These are phyloP conservation scores for Naso thynnoides DNA, from an alignment of 2,797 vertebrate genomes.

Conservation along the genomic window DNA sequence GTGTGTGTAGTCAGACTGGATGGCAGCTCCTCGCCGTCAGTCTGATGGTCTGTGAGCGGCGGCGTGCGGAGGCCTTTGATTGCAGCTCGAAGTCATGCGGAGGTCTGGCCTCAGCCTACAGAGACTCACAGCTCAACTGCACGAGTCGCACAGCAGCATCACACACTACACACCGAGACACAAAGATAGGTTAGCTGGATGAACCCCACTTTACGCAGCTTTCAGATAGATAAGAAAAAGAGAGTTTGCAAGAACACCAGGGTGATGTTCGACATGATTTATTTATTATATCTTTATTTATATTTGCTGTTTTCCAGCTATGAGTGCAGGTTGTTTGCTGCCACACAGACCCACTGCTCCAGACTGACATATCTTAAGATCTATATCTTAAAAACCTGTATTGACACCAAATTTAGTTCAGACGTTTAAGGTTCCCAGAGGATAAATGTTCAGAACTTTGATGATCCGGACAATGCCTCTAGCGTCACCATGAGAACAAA, in stretches of 20 bases:
- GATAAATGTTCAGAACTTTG: background rate
- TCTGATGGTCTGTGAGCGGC: conserved; percentile 17
- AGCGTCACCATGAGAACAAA: background rate
- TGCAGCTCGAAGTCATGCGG: conserved; percentile 25
- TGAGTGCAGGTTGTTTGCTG: background rate
- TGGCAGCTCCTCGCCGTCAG: conserved; percentile 10
- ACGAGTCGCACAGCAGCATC: conserved; percentile 41
- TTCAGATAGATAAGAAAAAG: conserved; percentile 1
- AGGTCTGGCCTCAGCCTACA: conserved; percentile 21
- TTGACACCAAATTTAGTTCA: too few relatives aligned
- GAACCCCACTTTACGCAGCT: background rate
- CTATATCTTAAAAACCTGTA: too few relatives aligned
- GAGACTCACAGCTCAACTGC: conserved; percentile 40
- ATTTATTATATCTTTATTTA: background rate
- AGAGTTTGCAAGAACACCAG: background rate
- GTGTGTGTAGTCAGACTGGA: conserved; percentile 14
- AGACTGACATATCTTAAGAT: background rate
- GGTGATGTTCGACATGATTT: background rate
- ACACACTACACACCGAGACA: conserved; percentile 24
- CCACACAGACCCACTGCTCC: background rate
- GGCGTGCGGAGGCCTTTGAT: conserved; percentile 55
- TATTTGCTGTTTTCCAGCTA: background rate
- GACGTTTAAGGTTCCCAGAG: background rate
- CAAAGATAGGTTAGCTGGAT: conserved; percentile 15
- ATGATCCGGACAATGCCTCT: background rate